A percentile compares a stretch with the other conserved stretches of the same genome.
These are phyloP conservation scores for Danio aesculapii DNA, from an alignment of 2,797 vertebrate species.

Conservation along the genomic window DNA sequence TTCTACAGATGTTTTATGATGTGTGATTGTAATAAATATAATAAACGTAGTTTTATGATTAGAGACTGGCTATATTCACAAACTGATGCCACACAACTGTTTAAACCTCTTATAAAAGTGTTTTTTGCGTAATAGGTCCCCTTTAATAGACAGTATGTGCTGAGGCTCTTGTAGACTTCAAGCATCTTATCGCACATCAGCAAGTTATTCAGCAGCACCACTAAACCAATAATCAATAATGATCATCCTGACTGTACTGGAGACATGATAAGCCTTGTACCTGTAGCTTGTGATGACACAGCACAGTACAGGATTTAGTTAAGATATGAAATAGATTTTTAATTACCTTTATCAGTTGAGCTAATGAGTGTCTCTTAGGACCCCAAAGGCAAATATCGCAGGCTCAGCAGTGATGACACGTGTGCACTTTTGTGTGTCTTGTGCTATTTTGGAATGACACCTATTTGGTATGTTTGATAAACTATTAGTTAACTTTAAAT, in stretches of 20 bases:
- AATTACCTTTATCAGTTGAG: constrained; percentile 47
- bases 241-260: not conserved
- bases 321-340: constrained; percentile 36
- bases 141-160: not conserved
- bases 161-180: not conserved
- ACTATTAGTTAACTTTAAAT: not conserved
- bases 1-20: too few relatives aligned
- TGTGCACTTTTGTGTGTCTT: not conserved
- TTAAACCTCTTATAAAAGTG: too few relatives aligned
- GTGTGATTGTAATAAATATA: too few relatives aligned
- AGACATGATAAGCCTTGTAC: not conserved
- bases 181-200: not conserved
- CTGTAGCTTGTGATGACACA: not conserved
- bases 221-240: constrained; percentile 26
- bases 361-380: constrained; percentile 37
- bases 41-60: too few relatives aligned
- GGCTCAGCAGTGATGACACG: constrained; percentile 1
- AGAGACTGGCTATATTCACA: too few relatives aligned
- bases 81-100: too few relatives aligned
- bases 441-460: too few relatives aligned
- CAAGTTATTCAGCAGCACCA: constrained; percentile 1
- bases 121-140: too few relatives aligned
- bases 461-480: not conserved
- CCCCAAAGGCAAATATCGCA: constrained; percentile 5
- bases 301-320: constrained; percentile 3